phyloP scores from a whole-genome alignment of 2,797 vertebrate genomes.

The Borostomias antarcticus region DNA sequence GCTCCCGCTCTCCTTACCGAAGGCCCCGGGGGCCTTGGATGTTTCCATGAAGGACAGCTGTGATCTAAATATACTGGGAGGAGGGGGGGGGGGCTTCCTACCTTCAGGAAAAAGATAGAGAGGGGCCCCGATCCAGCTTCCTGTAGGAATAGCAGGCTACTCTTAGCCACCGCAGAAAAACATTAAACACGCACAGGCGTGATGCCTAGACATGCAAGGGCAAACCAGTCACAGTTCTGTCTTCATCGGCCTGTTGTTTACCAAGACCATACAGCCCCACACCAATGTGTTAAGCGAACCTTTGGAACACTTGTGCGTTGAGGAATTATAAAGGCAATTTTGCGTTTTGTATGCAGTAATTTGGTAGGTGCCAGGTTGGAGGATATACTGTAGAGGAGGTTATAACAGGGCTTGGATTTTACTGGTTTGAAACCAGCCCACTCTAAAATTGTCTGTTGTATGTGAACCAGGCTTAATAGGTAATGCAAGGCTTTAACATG shows the following conservation, averaged over 20 bases:
- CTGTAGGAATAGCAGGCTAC: slow-evolving; percentile 38
- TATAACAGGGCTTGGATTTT: too few relatives aligned
- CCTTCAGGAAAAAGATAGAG: slow-evolving; percentile 71
- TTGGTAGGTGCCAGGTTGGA: too few relatives aligned
- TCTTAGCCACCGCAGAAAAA: slow-evolving; percentile 23
- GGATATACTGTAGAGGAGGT: too few relatives aligned
- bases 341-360: too few relatives aligned
- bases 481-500: too few relatives aligned
- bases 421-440: too few relatives aligned
- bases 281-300: too few relatives aligned
- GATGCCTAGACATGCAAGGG: slow-evolving; percentile 15
- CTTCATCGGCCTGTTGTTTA: neutral
- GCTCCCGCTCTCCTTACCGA: slow-evolving; percentile 31
- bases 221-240: neutral
- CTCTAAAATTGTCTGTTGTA: too few relatives aligned
- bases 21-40: slow-evolving; percentile 57
- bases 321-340: too few relatives aligned
- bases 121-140: slow-evolving; percentile 47
- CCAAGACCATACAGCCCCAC: too few relatives aligned
- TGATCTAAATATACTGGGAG: slow-evolving; percentile 77
- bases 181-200: neutral
- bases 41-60: slow-evolving; percentile 75
- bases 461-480: too few relatives aligned
- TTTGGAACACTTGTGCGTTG: too few relatives aligned
- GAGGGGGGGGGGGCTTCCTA: slow-evolving; percentile 63